These are phyloP conservation scores for Paragorgia papillata DNA, from an alignment of 92 coral and sea anemone genomes.

Conservation along the genomic window DNA sequence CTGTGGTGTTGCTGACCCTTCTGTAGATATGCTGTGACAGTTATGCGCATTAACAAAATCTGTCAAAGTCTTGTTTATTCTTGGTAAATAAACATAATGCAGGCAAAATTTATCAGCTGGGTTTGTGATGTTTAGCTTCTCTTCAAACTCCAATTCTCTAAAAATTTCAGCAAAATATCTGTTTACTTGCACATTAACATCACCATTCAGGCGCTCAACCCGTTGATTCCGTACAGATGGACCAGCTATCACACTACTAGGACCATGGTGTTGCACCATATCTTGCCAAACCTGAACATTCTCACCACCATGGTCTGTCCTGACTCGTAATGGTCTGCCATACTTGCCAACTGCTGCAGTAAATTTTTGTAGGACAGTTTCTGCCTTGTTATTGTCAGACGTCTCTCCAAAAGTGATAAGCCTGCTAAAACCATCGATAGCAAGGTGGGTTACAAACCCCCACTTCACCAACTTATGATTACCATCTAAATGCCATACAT, in stretches of 20 bases:
- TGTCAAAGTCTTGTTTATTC: slow-evolving; percentile 45
- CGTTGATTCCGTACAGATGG: slow-evolving; percentile 59
- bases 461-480: slow-evolving; percentile 44
- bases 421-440: slow-evolving; percentile 43
- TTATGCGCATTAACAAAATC: slow-evolving; percentile 63
- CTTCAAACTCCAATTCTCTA: slow-evolving; percentile 46
- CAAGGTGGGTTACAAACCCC: slow-evolving; percentile 40
- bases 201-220: slow-evolving; percentile 61
- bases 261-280: slow-evolving; percentile 52
- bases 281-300: slow-evolving; percentile 59
- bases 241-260: slow-evolving; percentile 52
- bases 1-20: slow-evolving; percentile 33
- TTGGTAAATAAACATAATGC: slow-evolving; percentile 58
- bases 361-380: too few species aligned
- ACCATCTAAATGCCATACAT: slow-evolving; percentile 37
- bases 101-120: slow-evolving; percentile 63
- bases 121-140: slow-evolving; percentile 47
- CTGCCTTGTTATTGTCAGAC: too few species aligned
- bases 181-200: slow-evolving; percentile 57
- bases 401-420: slow-evolving; percentile 38
- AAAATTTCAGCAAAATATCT: too few species aligned
- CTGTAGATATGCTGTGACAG: slow-evolving; percentile 59
- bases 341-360: slow-evolving; percentile 12
- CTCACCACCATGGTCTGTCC: slow-evolving; percentile 73
- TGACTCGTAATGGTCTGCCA: slow-evolving; percentile 38